Conservation (phyloP, 2,797 vertebrate genomes). For the Setipinna tenuifilis region DNA sequence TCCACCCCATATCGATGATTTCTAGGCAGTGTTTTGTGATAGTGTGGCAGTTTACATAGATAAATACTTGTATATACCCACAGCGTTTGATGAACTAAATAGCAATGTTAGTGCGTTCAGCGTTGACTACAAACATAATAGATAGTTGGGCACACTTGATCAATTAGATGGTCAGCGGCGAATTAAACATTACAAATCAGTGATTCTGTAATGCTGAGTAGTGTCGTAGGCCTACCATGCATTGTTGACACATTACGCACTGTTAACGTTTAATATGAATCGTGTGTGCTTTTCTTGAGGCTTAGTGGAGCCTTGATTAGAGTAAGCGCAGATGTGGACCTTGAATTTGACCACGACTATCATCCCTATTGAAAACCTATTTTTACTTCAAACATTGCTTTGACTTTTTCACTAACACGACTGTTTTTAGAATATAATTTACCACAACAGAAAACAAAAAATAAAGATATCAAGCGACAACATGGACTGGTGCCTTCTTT, state of each 20-base stretch:
- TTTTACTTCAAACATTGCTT: background rate
- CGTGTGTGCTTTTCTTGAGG: background rate
- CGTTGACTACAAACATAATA: background rate
- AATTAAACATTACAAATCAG: background rate
- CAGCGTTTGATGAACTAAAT: background rate
- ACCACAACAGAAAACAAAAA: background rate
- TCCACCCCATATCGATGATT: slow-evolving; percentile 27
- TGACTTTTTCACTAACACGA: background rate
- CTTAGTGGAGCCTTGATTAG: background rate
- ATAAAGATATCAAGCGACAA: slow-evolving; percentile 14
- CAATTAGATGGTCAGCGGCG: background rate
- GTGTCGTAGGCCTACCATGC: background rate
- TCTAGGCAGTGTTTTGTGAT: background rate
- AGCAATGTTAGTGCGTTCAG: background rate
- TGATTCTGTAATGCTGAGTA: background rate
- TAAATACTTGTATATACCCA: background rate
- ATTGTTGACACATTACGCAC: background rate
- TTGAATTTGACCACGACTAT: background rate
- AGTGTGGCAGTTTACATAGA: background rate
- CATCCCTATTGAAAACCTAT: background rate
- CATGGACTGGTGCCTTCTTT: slow-evolving; percentile 1
- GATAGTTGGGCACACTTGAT: background rate
- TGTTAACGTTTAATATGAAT: background rate
- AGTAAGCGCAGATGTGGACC: background rate
- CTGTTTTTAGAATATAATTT: background rate